These are phyloP conservation scores for Bombyx mandarina DNA, from an alignment of 1,140 invertebrate genomes.

Conservation along the genomic window DNA sequence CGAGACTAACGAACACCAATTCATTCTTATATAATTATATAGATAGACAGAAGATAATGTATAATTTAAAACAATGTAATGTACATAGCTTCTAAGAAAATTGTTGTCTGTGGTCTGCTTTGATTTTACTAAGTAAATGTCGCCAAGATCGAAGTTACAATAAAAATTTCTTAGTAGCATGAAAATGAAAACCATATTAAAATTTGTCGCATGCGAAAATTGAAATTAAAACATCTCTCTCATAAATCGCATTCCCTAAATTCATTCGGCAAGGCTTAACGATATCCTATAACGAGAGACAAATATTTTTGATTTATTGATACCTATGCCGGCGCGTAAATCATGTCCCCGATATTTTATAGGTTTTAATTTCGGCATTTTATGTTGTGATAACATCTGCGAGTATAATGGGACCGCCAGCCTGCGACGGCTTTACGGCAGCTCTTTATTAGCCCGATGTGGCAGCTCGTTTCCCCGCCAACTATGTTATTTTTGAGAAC, in stretches of 20 bases:
- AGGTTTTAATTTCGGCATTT: conserved; percentile 60
- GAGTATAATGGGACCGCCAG: conserved; percentile 33
- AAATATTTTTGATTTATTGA: conserved; percentile 29
- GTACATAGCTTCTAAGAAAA: too few species aligned
- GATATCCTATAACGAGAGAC: conserved; percentile 23
- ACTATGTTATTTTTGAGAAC: conserved; percentile 10
- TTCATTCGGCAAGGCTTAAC: conserved; percentile 17
- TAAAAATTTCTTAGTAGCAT: too few species aligned
- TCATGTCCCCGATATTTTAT: conserved; percentile 52
- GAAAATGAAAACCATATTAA: too few species aligned
- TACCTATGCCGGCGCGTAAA: conserved; percentile 28
- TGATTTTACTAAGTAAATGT: too few species aligned
- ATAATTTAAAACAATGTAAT: too few species aligned
- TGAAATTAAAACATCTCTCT: neutral
- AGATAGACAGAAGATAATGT: too few species aligned
- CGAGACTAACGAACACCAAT: too few species aligned
- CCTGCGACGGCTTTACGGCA: conserved; percentile 31
- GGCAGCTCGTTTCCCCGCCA: conserved; percentile 14
- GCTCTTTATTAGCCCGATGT: conserved; percentile 24
- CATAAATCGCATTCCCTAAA: conserved; percentile 11
- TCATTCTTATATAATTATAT: too few species aligned
- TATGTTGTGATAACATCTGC: conserved; percentile 59
- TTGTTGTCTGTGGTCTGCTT: too few species aligned
- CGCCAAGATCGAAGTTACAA: too few species aligned
- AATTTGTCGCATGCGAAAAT: too few species aligned